Conservation (phyloP, 2,797 vertebrate genomes). For the Dermochelys coriacea region DNA sequence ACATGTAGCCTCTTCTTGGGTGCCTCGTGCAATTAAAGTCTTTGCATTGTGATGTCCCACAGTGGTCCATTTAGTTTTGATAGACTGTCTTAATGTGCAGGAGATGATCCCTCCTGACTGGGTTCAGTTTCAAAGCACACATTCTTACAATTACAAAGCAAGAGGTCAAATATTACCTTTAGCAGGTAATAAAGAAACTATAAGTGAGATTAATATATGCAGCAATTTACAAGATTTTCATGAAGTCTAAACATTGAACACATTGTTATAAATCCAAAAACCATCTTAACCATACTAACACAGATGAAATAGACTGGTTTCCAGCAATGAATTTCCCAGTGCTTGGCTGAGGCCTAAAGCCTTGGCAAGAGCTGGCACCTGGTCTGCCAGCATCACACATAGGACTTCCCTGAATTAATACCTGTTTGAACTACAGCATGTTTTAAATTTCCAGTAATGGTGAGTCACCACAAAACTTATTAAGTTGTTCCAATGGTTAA, state of each 20-base stretch:
- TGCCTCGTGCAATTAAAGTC: background rate
- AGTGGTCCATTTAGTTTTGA: background rate
- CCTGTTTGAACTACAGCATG: background rate
- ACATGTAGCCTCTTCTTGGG: background rate
- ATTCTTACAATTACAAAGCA: background rate
- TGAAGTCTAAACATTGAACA: background rate
- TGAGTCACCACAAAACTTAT: background rate
- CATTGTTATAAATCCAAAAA: background rate
- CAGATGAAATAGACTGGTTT: background rate
- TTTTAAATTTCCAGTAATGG: background rate
- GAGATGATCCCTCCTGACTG: background rate
- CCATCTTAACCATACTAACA: background rate
- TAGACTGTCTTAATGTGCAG: background rate
- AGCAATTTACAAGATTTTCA: background rate
- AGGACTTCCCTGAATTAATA: background rate
- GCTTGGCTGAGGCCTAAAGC: background rate
- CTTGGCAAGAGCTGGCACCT: background rate
- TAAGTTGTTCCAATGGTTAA: background rate
- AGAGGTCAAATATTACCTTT: background rate
- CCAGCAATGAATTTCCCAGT: background rate
- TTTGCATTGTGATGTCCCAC: background rate
- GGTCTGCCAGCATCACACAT: background rate
- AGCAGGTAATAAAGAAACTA: background rate
- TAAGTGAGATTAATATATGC: background rate
- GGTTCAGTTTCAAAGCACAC: background rate